Conservation (phyloP, 2,888 invertebrate genomes). For the Aricia artaxerxes region DNA sequence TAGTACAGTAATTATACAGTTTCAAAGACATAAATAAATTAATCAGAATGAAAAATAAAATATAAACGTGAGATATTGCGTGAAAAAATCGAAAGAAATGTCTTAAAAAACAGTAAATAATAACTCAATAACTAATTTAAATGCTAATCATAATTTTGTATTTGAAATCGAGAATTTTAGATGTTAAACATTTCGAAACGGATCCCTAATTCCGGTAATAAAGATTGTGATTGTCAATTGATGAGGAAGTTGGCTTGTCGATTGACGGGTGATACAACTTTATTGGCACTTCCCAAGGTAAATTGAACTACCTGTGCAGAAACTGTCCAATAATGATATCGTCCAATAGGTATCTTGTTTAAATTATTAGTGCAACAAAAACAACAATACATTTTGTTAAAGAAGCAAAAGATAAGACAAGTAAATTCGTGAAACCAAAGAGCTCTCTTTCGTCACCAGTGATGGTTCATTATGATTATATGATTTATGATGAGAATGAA, state of each 20-base stretch:
- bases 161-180: not conserved
- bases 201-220: slow-evolving; percentile 20
- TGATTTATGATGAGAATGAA: not conserved
- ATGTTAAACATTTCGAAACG: not conserved
- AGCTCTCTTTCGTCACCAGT: not conserved
- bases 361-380: not conserved
- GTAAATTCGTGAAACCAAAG: not conserved
- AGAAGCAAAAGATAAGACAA: not conserved
- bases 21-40: no score
- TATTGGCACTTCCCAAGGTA: slow-evolving; percentile 26
- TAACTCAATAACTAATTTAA: not conserved
- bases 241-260: slow-evolving; percentile 7
- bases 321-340: slow-evolving; percentile 5
- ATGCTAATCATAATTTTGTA: not conserved
- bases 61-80: no score
- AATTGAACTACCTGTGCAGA: slow-evolving; percentile 1
- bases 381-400: not conserved
- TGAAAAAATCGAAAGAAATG: no score
- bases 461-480: not conserved
- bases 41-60: no score
- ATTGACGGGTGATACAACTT: slow-evolving; percentile 24
- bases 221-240: slow-evolving; percentile 25
- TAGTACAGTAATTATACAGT: no score
- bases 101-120: no score
- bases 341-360: not conserved